Evolutionary conservation across 2,888 invertebrate genomes (phyloP).

Genomic region (Eilema caniola): DNA sequence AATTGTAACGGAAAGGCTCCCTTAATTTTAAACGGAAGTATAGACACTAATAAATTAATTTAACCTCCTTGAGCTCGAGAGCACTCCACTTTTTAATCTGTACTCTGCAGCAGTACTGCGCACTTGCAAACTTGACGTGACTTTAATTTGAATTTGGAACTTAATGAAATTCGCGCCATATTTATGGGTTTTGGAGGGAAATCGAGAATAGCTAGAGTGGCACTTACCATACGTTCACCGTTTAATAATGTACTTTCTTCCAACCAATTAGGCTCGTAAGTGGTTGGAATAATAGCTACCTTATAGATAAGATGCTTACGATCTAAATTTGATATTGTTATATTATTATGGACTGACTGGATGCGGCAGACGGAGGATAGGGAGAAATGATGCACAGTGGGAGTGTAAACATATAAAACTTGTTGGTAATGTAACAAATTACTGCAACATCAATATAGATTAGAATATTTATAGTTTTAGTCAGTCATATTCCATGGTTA

Average conservation of each 20-base stretch:
- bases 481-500: no score
- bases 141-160: constrained; percentile 82
- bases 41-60: constrained; percentile 50
- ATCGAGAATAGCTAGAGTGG: constrained; percentile 67
- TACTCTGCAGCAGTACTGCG: constrained; percentile 69
- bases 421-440: no score
- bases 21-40: constrained; percentile 41
- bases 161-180: constrained; percentile 83
- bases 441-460: no score
- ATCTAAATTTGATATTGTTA: no score
- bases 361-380: no score
- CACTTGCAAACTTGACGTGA: constrained; percentile 82
- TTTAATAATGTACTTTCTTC: constrained; percentile 29
- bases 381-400: no score
- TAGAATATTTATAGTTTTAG: no score
- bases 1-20: constrained; percentile 15
- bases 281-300: neutral
- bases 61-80: constrained; percentile 50
- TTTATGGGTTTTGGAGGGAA: constrained; percentile 80
- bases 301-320: no score
- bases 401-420: no score
- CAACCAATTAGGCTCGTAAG: constrained; percentile 11
- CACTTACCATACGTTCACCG: constrained; percentile 48
- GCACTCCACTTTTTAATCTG: constrained; percentile 64
- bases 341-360: no score